Evolutionary conservation across 2,888 invertebrate species (phyloP).

Genomic region (Drosophila niveifrons): DNA sequence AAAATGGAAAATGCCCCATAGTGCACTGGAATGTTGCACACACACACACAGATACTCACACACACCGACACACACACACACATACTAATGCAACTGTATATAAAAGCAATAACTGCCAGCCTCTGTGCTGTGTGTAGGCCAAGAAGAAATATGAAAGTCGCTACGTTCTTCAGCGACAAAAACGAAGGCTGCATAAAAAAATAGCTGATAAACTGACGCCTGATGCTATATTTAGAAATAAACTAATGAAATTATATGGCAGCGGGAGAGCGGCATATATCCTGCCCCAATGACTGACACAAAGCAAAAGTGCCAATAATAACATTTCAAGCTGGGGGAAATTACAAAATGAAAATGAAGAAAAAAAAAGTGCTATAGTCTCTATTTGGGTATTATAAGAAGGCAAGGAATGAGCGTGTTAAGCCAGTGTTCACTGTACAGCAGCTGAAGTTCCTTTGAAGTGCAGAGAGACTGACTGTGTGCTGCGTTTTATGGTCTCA

Average conservation of each 20-base stretch:
- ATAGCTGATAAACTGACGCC: constrained; percentile 28
- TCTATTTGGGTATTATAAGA: constrained; percentile 19
- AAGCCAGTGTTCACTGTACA: constrained; percentile 16
- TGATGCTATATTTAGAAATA: constrained; percentile 72
- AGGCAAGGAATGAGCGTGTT: background rate
- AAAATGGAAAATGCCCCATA: no score
- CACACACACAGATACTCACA: constrained; percentile 32
- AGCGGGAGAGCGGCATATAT: constrained; percentile 58
- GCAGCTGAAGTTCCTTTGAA: constrained; percentile 31
- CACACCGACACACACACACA: constrained; percentile 21
- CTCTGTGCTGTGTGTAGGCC: constrained; percentile 57
- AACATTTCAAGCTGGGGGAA: constrained; percentile 68
- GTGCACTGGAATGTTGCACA: constrained; percentile 59
- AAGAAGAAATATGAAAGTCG: constrained; percentile 73
- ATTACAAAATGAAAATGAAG: constrained; percentile 66
- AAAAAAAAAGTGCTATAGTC: constrained; percentile 1
- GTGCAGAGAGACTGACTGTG: constrained; percentile 19
- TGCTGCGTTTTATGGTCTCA: constrained; percentile 51
- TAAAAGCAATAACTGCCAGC: constrained; percentile 76
- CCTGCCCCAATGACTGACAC: constrained; percentile 41
- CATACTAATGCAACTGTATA: constrained; percentile 25
- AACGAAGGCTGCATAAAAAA: constrained; percentile 16
- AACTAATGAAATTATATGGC: constrained; percentile 77
- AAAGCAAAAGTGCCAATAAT: constrained; percentile 76
- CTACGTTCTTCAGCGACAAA: constrained; percentile 40